phyloP scores from a whole-genome alignment of 30 jellyfish, hydroid and myxozoan species.

The Hydra vulgaris region DNA sequence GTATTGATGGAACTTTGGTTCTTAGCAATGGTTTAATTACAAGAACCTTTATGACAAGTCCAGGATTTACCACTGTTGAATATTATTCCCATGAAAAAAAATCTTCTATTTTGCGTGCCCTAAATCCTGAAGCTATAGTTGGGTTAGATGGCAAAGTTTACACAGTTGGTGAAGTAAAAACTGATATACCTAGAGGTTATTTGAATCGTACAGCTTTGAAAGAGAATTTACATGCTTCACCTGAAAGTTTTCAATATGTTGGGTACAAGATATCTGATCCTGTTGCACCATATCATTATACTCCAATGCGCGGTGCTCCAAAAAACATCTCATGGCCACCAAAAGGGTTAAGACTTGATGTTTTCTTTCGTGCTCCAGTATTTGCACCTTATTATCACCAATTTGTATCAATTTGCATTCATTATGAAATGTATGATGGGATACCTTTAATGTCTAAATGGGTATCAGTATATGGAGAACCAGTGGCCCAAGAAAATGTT shows the following conservation, averaged over 20 bases:
- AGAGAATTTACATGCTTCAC: background rate
- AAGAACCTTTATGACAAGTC: slow-evolving; percentile 4
- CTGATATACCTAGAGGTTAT: slow-evolving; percentile 17
- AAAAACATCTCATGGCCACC: slow-evolving; percentile 24
- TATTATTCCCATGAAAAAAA: slow-evolving; percentile 11
- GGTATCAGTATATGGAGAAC: slow-evolving; percentile 4
- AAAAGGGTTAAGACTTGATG: slow-evolving; percentile 23
- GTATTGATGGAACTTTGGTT: slow-evolving; percentile 1
- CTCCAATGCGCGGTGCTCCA: slow-evolving; percentile 33
- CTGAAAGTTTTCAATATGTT: slow-evolving; percentile 17
- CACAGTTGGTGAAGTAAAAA: slow-evolving; percentile 21
- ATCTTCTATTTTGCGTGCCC: slow-evolving; percentile 25
- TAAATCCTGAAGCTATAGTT: slow-evolving; percentile 26
- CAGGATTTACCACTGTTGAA: slow-evolving; percentile 26
- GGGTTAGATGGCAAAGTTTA: slow-evolving; percentile 20
- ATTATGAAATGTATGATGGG: slow-evolving; percentile 34
- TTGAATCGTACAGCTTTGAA: slow-evolving; percentile 26
- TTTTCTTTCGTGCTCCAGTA: slow-evolving; percentile 16
- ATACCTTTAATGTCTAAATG: slow-evolving; percentile 32
- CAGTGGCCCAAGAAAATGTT: slow-evolving; percentile 6
- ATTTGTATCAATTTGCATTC: slow-evolving; percentile 10
- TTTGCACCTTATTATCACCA: slow-evolving; percentile 18
- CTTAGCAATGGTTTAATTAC: slow-evolving; percentile 24
- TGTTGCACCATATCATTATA: slow-evolving; percentile 20
- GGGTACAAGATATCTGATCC: slow-evolving; percentile 6